Evolutionary conservation across 2,797 vertebrate genomes (phyloP).

Genomic region (Aldrovandia affinis): DNA sequence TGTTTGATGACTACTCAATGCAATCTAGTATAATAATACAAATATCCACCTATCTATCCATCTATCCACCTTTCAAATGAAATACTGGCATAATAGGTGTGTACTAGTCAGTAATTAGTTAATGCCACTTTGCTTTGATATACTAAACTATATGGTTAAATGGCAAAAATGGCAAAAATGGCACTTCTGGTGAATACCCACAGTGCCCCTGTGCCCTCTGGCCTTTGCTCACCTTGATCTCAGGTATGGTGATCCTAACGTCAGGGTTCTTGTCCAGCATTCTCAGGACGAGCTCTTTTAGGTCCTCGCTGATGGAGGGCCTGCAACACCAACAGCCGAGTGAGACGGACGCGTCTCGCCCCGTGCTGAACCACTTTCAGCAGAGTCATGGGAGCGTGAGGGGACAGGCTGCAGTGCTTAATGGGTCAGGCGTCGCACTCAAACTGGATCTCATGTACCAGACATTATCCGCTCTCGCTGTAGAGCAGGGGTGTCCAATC

Average conservation of each 20-base stretch:
- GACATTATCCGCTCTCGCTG: too few relatives aligned
- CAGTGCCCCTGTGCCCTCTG: background rate
- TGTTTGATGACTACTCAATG: too few relatives aligned
- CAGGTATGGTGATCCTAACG: constrained; percentile 86
- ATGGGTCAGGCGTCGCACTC: too few relatives aligned
- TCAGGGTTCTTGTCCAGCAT: constrained; percentile 97
- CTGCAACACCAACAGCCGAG: constrained; percentile 56
- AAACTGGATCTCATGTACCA: too few relatives aligned
- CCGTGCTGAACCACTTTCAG: background rate
- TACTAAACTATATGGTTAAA: background rate
- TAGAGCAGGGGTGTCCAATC: too few relatives aligned
- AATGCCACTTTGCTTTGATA: background rate
- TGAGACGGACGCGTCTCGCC: background rate
- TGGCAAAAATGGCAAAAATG: background rate
- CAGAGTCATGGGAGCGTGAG: background rate
- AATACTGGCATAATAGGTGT: background rate
- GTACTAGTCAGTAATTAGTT: background rate
- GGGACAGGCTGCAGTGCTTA: too few relatives aligned
- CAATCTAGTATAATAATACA: too few relatives aligned
- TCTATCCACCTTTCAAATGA: background rate
- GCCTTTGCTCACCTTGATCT: constrained; percentile 85
- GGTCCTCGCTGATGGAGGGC: constrained; percentile 76
- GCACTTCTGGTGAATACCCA: background rate
- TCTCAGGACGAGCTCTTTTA: constrained; percentile 83
- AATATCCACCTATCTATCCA: too few relatives aligned